Percentiles rank a stretch among this genome's conserved stretches.
Conservation (phyloP, 2,797 vertebrate species). For the Lepilemur ruficaudatus region DNA sequence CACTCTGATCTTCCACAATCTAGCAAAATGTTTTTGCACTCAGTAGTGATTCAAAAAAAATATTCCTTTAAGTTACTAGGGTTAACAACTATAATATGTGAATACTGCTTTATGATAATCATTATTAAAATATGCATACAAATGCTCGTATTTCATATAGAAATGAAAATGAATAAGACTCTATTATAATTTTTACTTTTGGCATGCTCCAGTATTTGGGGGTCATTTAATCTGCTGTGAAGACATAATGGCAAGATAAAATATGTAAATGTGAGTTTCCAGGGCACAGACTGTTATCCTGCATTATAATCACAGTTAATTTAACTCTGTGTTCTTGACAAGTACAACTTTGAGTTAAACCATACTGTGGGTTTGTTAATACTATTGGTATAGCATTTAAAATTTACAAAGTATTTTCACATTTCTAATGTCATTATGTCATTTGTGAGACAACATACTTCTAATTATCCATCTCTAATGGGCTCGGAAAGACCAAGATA, state of each 20-base stretch:
- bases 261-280: neutral
- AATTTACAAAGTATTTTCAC: neutral
- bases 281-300: neutral
- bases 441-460: neutral
- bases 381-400: neutral
- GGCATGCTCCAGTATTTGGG: neutral
- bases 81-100: neutral
- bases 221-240: neutral
- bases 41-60: neutral
- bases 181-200: slow-evolving; percentile 1
- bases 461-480: neutral
- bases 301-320: neutral
- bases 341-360: neutral
- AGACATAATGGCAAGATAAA: neutral
- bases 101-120: neutral
- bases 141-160: neutral
- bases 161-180: neutral
- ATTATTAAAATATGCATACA: neutral
- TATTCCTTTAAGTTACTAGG: neutral
- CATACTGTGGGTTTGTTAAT: neutral
- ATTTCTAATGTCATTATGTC: neutral
- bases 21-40: neutral
- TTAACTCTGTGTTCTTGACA: neutral
- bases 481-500: neutral
- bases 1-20: neutral